These are phyloP conservation scores for Mystacornis crossleyi DNA, from an alignment of 2,113 vertebrate genomes.

Conservation along the genomic window DNA sequence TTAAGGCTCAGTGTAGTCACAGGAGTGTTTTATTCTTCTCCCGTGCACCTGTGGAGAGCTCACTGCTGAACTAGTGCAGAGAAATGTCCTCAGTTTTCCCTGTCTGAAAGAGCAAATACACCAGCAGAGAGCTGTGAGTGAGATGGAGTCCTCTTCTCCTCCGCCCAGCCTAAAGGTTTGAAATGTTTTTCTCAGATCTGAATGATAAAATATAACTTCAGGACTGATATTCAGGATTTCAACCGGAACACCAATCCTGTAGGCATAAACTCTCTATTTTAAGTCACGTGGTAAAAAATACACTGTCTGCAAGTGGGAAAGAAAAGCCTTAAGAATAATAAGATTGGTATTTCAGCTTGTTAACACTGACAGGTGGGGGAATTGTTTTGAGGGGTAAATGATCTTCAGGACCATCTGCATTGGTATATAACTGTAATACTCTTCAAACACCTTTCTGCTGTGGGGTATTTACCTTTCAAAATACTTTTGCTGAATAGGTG, in stretches of 20 bases:
- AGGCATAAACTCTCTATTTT: background rate
- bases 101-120: background rate
- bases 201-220: background rate
- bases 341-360: background rate
- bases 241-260: background rate
- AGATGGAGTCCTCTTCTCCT: background rate
- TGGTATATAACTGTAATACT: background rate
- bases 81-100: background rate
- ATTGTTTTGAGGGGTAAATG: background rate
- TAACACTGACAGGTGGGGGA: background rate
- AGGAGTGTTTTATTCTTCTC: background rate
- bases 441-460: background rate
- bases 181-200: background rate
- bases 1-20: background rate
- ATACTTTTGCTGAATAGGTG: background rate
- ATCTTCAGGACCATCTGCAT: background rate
- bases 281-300: background rate
- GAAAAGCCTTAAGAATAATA: background rate
- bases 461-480: background rate
- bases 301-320: background rate
- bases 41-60: background rate
- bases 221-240: background rate
- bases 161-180: background rate
- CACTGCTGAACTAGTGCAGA: background rate
- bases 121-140: background rate